A percentile compares a stretch with the other conserved stretches of the same genome.
These are phyloP conservation scores for Habroteleia sp. DNA, from an alignment of 2,888 invertebrate species.

Conservation along the genomic window DNA sequence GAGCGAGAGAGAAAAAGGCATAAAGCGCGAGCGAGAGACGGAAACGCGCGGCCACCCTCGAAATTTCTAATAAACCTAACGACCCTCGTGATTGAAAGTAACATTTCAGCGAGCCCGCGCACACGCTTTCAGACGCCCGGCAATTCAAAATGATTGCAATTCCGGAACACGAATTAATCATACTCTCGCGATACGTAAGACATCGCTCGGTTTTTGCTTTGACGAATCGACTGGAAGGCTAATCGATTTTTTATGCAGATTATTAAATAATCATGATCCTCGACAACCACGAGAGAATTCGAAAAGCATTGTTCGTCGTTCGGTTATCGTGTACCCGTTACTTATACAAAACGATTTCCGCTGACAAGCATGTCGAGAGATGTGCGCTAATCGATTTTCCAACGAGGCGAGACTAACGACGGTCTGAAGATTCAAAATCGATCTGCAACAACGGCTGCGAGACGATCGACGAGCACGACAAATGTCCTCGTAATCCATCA, in stretches of 20 bases:
- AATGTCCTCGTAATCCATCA: slow-evolving; percentile 71
- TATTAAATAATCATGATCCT: slow-evolving; percentile 50
- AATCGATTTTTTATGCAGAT: slow-evolving; percentile 51
- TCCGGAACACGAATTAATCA: slow-evolving; percentile 55
- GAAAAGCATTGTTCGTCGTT: slow-evolving; percentile 13
- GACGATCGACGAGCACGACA: slow-evolving; percentile 62
- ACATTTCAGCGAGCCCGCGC: slow-evolving; percentile 77
- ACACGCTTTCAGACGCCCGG: slow-evolving; percentile 74
- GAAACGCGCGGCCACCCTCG: slow-evolving; percentile 67
- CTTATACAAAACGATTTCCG: slow-evolving; percentile 43
- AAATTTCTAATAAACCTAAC: slow-evolving; percentile 80
- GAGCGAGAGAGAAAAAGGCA: neutral
- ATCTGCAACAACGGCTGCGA: slow-evolving; percentile 43
- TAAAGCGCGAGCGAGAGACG: slow-evolving; percentile 43
- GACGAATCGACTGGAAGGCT: slow-evolving; percentile 28
- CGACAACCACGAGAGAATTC: slow-evolving; percentile 5
- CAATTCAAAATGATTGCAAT: slow-evolving; percentile 78
- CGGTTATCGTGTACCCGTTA: slow-evolving; percentile 42
- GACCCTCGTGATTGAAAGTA: slow-evolving; percentile 80
- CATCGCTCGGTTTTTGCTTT: slow-evolving; percentile 2
- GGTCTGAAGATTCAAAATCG: slow-evolving; percentile 52
- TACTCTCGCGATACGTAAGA: slow-evolving; percentile 17
- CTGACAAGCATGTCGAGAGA: slow-evolving; percentile 55
- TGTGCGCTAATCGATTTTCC: slow-evolving; percentile 63
- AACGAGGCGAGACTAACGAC: slow-evolving; percentile 63